A percentile compares a stretch with the other conserved stretches of the same genome.
phyloP scores from a whole-genome alignment of 1,140 invertebrate species.

The Drosophila bocki region DNA sequence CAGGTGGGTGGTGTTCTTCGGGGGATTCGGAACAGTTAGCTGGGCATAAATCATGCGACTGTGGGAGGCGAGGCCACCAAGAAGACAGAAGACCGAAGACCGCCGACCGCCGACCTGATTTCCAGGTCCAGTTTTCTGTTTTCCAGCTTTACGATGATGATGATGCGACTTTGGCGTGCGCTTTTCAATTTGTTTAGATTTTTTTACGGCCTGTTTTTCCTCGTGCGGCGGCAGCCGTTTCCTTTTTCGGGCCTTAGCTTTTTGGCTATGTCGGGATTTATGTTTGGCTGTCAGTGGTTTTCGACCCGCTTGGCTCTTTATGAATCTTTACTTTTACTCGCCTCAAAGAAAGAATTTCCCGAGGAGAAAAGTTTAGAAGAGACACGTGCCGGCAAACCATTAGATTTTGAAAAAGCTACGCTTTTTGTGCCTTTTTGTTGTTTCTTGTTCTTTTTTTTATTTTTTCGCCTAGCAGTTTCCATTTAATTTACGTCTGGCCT shows the following conservation, averaged over 20 bases:
- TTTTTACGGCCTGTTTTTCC: conserved; percentile 42
- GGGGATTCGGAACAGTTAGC: conserved; percentile 51
- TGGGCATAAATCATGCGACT: conserved; percentile 73
- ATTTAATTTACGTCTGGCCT: conserved; percentile 66
- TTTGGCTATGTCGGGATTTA: conserved; percentile 65
- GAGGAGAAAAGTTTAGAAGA: conserved; percentile 47
- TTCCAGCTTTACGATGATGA: conserved; percentile 71
- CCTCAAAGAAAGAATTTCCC: conserved; percentile 54
- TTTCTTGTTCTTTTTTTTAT: conserved; percentile 8
- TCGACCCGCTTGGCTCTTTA: conserved; percentile 57
- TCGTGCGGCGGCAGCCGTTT: conserved; percentile 25
- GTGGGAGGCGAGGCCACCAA: conserved; percentile 70
- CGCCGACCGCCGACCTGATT: conserved; percentile 57
- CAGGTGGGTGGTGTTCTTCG: conserved; percentile 7
- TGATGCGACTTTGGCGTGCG: conserved; percentile 81
- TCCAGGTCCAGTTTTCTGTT: conserved; percentile 76
- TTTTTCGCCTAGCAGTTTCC: conserved; percentile 52
- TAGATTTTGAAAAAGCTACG: conserved; percentile 44
- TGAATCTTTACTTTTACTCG: conserved; percentile 70
- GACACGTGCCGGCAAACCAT: conserved; percentile 67
- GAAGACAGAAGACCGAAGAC: conserved; percentile 42
- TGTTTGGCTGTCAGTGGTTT: conserved; percentile 72
- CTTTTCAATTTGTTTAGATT: conserved; percentile 78
- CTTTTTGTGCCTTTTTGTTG: conserved; percentile 25
- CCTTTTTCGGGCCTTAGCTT: conserved; percentile 33